A percentile compares a stretch with the other conserved stretches of the same genome.
These are phyloP conservation scores for Apodemus agrarius DNA, from an alignment of 2,797 vertebrate species.

Conservation along the genomic window DNA sequence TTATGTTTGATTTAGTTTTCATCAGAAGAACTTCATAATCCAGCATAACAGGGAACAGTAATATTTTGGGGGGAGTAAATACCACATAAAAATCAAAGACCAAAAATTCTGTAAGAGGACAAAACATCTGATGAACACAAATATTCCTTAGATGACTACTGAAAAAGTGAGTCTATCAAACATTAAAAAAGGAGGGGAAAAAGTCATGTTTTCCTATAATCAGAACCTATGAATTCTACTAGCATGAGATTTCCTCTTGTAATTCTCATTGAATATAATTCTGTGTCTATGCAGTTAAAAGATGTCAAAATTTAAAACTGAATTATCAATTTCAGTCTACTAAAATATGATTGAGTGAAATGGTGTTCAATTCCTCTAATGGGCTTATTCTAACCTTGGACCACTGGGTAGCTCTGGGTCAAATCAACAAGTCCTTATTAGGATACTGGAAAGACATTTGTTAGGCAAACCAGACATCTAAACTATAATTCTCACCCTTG, in stretches of 20 bases:
- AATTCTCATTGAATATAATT: constrained; percentile 6
- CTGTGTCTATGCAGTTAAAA: not conserved
- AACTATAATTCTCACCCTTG: not conserved
- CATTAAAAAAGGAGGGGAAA: not conserved
- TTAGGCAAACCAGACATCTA: not conserved
- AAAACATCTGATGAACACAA: constrained; percentile 77
- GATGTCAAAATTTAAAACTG: not conserved
- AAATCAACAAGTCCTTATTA: not conserved
- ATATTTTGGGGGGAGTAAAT: constrained; percentile 91
- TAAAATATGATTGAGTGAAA: constrained; percentile 2
- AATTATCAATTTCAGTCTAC: not conserved
- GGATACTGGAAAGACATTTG: not conserved
- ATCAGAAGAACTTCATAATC: constrained; percentile 88
- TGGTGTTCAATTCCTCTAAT: not conserved
- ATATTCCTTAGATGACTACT: constrained; percentile 8
- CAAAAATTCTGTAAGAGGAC: constrained; percentile 58
- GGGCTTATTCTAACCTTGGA: not conserved
- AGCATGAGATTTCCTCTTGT: not conserved
- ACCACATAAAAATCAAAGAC: constrained; percentile 87
- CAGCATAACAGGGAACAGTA: constrained; percentile 90
- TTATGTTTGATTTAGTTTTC: constrained; percentile 91
- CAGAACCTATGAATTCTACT: not conserved
- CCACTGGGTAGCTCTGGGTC: not conserved
- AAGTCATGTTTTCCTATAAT: not conserved
- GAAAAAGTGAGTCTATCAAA: constrained; percentile 80